Conservation (phyloP, 2,797 vertebrate genomes). For the Pipistrellus pipistrellus region DNA sequence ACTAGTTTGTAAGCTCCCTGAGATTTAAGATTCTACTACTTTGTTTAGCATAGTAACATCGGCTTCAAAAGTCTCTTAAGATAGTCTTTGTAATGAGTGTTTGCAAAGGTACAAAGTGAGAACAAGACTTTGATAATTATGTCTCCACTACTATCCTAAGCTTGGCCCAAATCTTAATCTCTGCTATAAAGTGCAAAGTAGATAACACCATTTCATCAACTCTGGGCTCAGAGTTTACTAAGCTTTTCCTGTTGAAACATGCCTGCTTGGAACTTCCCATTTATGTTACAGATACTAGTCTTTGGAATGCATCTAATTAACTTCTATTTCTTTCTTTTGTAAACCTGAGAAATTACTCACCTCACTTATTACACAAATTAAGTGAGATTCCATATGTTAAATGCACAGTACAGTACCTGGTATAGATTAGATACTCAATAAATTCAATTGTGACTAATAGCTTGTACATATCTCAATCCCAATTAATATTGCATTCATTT, state of each 20-base stretch:
- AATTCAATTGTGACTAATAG: conserved; percentile 28
- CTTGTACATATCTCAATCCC: background rate
- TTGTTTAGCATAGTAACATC: background rate
- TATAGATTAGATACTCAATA: background rate
- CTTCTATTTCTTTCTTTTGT: background rate
- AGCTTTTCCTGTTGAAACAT: conserved; percentile 36
- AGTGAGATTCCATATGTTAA: conserved; percentile 29
- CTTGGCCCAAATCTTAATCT: conserved; percentile 42
- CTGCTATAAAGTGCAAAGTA: conserved; percentile 4
- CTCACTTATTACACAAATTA: conserved; percentile 10
- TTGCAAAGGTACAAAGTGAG: conserved; percentile 43
- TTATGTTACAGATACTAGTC: conserved; percentile 13
- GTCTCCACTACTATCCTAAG: conserved; percentile 9
- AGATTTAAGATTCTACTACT: background rate
- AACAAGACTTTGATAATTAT: background rate
- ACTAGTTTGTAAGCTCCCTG: background rate
- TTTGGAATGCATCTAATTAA: background rate
- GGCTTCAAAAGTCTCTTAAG: background rate
- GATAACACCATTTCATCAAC: background rate
- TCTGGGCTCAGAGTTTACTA: background rate
- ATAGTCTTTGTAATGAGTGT: background rate
- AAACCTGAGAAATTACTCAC: conserved; percentile 35
- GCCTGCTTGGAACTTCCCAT: background rate
- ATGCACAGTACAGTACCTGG: background rate
- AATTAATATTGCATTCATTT: background rate